These are phyloP conservation scores for Zoanthus sociatus DNA, from an alignment of 92 coral and sea anemone species.

Conservation along the genomic window DNA sequence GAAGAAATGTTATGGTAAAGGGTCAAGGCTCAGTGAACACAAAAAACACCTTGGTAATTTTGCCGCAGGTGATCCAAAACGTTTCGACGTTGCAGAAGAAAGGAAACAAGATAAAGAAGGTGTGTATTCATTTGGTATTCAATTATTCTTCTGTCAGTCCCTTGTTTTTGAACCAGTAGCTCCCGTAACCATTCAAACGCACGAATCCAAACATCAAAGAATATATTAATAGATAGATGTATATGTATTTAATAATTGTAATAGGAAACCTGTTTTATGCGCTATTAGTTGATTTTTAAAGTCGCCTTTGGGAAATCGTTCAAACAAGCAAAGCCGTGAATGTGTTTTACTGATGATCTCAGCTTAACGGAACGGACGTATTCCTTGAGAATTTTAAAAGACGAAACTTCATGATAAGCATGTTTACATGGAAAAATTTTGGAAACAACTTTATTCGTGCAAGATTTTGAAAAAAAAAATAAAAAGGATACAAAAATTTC, in stretches of 20 bases:
- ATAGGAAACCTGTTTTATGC: too few species aligned
- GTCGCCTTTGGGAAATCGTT: not conserved
- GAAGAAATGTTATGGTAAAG: slow-evolving; percentile 67
- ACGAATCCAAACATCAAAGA: not conserved
- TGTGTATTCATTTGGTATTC: not conserved
- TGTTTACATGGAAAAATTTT: not conserved
- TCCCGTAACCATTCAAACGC: not conserved
- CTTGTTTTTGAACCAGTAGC: too few species aligned
- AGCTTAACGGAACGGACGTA: slow-evolving; percentile 23
- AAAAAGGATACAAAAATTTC: not conserved
- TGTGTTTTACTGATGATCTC: slow-evolving; percentile 27
- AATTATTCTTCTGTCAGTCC: not conserved
- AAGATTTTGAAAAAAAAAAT: not conserved
- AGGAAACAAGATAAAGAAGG: slow-evolving; percentile 10
- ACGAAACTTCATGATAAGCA: not conserved
- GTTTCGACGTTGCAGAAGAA: not conserved
- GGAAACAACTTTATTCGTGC: not conserved
- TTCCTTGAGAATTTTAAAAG: not conserved
- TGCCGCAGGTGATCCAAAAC: not conserved
- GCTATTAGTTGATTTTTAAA: too few species aligned
- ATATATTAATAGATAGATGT: not conserved
- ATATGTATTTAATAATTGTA: not conserved
- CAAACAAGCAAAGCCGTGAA: not conserved
- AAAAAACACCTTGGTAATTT: not conserved
- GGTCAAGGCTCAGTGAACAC: slow-evolving; percentile 14